Percentiles rank a stretch among this genome's conserved stretches.
phyloP scores from a whole-genome alignment of 2,113 vertebrate genomes.

The Alouatta palliata region DNA sequence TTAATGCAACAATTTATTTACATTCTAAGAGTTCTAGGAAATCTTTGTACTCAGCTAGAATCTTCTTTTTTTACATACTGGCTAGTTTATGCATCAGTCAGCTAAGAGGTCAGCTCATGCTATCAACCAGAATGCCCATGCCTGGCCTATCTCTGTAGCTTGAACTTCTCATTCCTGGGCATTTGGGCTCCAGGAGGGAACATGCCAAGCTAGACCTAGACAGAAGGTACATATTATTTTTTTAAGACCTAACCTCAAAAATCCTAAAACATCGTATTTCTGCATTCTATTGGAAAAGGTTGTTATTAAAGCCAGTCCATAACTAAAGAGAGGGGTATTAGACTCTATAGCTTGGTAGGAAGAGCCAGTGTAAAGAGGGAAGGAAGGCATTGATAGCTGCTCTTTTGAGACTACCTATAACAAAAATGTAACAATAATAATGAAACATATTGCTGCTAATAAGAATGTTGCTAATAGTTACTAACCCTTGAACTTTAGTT shows the following conservation, averaged over 20 bases:
- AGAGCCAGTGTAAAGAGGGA: not conserved
- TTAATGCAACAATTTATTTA: not conserved
- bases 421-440: not conserved
- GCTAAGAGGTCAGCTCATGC: not conserved
- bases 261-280: not conserved
- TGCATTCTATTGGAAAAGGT: not conserved
- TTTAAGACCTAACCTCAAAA: not conserved
- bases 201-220: not conserved
- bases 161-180: accelerated
- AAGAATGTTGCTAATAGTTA: not conserved
- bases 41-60: not conserved
- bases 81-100: not conserved
- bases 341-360: not conserved
- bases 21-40: not conserved
- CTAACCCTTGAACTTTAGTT: not conserved
- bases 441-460: not conserved
- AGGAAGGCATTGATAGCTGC: not conserved
- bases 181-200: not conserved
- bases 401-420: not conserved
- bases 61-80: not conserved
- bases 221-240: not conserved
- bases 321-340: not conserved
- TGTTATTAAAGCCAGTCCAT: not conserved
- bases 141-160: not conserved
- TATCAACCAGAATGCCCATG: not conserved